Evolutionary conservation across 1,140 invertebrate species (phyloP), one percentile per base, ranked within the genome.

Genomic region (Cryptotermes secundus): DNA sequence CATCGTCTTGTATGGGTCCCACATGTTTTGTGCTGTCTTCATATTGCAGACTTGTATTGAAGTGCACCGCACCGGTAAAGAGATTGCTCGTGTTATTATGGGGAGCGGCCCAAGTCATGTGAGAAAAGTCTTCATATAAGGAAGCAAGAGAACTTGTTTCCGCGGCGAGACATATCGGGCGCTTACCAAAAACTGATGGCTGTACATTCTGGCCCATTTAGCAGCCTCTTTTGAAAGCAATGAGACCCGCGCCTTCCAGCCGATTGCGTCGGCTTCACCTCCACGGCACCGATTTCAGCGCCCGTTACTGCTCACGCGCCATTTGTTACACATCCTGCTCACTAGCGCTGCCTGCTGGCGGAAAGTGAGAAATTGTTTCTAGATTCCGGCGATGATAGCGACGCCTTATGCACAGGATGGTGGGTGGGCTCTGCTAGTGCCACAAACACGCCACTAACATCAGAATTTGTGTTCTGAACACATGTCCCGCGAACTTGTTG

Each of bases 301-400:
- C 59, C 59, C 14, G n/a, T 72, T 72, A 4, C 45, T 72, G 14
- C 59, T n/a, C 59, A 72, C n/a, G 59, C 59, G 31, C 59, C 59
- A 72, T 72, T 72, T 72, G 59, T 72, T 72, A 72, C 59, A 31
- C 59, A 72, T n/a, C 59, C 59, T 72, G 59, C 14, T 49, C 45
- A 22, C 45, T 49, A 19, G 14, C 19, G 45, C 14, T 49, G 14
- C 45, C 45, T 49, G 3, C 22, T 3, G 19, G 22, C 45, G 16
- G 45, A 72, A 16, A n/a, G n/a, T 72, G 59, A 72, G 31, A 72
- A 72, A 72, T 26, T 72, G 59, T 26, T 31, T 31, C 4, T 4
- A 10, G n/a, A 7, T 72, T 72, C 59, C 59, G 59, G 59, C 9
- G 0, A 22, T n/a, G 26, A 31, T 31, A 31, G n/a, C 14, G 16